Base-by-base conservation (phyloP, 2,888 invertebrate genomes). In the Drosophila rellima region DNA sequence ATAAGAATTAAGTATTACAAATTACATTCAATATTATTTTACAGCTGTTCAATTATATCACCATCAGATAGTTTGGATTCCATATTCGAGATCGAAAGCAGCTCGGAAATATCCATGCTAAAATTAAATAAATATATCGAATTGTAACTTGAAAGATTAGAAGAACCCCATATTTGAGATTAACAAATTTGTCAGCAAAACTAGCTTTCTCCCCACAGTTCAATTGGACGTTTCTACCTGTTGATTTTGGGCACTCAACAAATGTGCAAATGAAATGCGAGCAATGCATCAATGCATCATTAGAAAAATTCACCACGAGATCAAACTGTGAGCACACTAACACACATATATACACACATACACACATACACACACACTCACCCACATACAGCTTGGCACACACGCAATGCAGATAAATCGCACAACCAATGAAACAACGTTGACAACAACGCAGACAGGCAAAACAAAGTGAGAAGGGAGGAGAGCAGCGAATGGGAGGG, bases 141-240 rank as follows among this genome's bases (percentile, higher is more conserved):
- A n/a, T n/a, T n/a, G n/a, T n/a, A n/a, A n/a, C n/a, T n/a, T n/a
- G n/a, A n/a, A n/a, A n/a, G n/a, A n/a, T n/a, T n/a, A n/a, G n/a
- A n/a, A n/a, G n/a, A n/a, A n/a, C n/a, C n/a, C n/a, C n/a, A n/a
- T n/a, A 10, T 29, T 7, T 0, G 11, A 31, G 4, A 31, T 31
- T 3, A 3, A 3, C 1, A 11, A 31, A 13, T 31, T 13, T 3
- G 1, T 3, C 11, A n/a, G 5, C 13, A 13, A 13, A 33, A 5
- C 1, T 13, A 2, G 4, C 13, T 13, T 33, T 13, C 5, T 2
- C 13, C 4, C 33, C 33, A 33, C 33, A 13, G 33, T 33, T 2
- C 13, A 33, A n/a, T 6, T 35, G 23, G 33, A 23, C 35, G 42
- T 11, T 40, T 39, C 66, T 51, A 89, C 90, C 88, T 89, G 90